These are phyloP conservation scores for Chymomyza costata DNA, from an alignment of 1,140 invertebrate genomes.

Conservation along the genomic window DNA sequence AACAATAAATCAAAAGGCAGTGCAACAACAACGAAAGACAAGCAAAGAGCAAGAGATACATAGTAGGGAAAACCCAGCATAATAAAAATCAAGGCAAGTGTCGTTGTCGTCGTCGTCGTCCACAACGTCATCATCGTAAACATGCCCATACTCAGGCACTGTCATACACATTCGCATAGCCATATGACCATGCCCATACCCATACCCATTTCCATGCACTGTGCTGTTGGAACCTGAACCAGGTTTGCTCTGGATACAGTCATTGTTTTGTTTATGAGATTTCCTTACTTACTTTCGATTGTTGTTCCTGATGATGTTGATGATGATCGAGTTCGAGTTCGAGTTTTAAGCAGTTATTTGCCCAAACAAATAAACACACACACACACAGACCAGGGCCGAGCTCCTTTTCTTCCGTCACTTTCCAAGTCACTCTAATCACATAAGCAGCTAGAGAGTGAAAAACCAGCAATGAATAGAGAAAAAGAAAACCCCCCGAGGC, in stretches of 20 bases:
- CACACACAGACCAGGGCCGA: constrained; percentile 17
- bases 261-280: constrained; percentile 68
- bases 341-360: constrained; percentile 41
- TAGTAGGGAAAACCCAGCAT: constrained; percentile 55
- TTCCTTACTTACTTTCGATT: constrained; percentile 72
- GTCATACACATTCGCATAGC: too few relatives aligned
- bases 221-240: too few relatives aligned
- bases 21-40: constrained; percentile 3
- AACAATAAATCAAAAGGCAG: constrained; percentile 62
- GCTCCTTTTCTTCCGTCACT: too few relatives aligned
- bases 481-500: constrained; percentile 4
- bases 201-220: too few relatives aligned
- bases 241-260: too few relatives aligned
- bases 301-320: constrained; percentile 52
- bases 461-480: constrained; percentile 12
- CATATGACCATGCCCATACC: too few relatives aligned
- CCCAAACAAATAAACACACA: constrained; percentile 61
- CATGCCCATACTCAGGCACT: too few relatives aligned
- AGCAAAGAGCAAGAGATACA: constrained; percentile 29
- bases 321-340: constrained; percentile 11
- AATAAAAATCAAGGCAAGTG: constrained; percentile 72
- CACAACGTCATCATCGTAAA: constrained; percentile 8
- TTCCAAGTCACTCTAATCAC: constrained; percentile 51
- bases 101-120: constrained; percentile 33
- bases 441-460: constrained; percentile 57